These are phyloP conservation scores for Ceriagrion tenellum DNA, from an alignment of 2,888 invertebrate species.

Conservation along the genomic window DNA sequence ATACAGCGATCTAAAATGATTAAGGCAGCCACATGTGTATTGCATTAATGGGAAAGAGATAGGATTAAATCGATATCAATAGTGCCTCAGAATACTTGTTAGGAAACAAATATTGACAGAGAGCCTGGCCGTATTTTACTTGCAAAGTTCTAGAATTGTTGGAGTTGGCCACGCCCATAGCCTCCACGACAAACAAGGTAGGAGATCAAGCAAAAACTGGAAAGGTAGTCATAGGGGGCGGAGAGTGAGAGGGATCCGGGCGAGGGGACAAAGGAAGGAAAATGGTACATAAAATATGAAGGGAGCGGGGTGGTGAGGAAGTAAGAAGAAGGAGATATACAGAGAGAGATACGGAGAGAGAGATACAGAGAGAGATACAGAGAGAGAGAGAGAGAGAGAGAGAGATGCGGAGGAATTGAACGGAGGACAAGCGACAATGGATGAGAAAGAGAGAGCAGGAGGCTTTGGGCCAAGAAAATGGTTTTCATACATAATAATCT, in stretches of 20 bases:
- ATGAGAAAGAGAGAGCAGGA: too few relatives aligned
- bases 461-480: too few relatives aligned
- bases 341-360: background rate
- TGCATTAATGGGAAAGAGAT: too few relatives aligned
- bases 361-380: background rate
- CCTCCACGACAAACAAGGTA: background rate
- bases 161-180: too few relatives aligned
- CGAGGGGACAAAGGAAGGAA: background rate
- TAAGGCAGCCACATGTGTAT: too few relatives aligned
- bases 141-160: too few relatives aligned
- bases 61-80: too few relatives aligned
- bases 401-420: background rate
- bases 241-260: background rate
- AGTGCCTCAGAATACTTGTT: too few relatives aligned
- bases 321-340: background rate
- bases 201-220: background rate
- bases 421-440: background rate
- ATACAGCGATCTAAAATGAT: too few relatives aligned
- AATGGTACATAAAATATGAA: background rate
- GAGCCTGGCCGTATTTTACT: too few relatives aligned
- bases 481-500: too few relatives aligned
- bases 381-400: background rate
- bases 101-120: too few relatives aligned
- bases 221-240: background rate
- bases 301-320: background rate